Conservation (phyloP, 2,888 invertebrate species). For the Embidobia sp. region DNA sequence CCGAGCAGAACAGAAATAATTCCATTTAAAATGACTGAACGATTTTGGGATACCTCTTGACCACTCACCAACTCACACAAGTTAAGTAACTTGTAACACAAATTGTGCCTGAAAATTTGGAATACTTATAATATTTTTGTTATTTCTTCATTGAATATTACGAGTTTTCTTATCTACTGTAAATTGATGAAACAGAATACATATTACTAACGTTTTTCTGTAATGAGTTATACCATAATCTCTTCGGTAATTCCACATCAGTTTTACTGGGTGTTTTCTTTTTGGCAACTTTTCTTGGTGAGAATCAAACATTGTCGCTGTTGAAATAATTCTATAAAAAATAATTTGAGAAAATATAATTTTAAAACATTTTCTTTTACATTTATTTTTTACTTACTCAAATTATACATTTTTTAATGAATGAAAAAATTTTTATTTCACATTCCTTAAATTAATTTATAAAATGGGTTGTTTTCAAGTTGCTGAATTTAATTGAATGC, state of each 20-base stretch:
- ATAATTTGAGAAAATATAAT: constrained; percentile 18
- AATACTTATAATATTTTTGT: background rate
- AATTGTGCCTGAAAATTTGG: constrained; percentile 84
- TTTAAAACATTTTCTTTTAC: too few species aligned
- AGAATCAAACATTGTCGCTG: constrained; percentile 88
- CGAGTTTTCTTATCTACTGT: too few species aligned
- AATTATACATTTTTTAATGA: too few species aligned
- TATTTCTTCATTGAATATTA: background rate
- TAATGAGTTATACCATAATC: constrained; percentile 88
- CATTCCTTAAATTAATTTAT: too few species aligned
- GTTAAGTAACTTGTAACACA: constrained; percentile 86
- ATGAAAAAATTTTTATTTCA: too few species aligned
- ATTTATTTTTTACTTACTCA: too few species aligned
- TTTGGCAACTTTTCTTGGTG: constrained; percentile 90
- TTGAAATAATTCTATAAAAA: constrained; percentile 84
- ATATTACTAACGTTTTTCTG: constrained; percentile 85
- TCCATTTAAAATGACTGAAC: constrained; percentile 85
- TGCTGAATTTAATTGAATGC: too few species aligned
- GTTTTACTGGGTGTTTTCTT: constrained; percentile 86
- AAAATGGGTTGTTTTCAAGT: too few species aligned
- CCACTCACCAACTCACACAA: constrained; percentile 86
- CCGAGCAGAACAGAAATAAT: constrained; percentile 83
- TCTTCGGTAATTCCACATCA: constrained; percentile 88
- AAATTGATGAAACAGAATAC: too few species aligned
- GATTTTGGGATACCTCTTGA: constrained; percentile 82